A percentile compares a stretch with the other conserved stretches of the same genome.
Evolutionary conservation across 2,888 invertebrate genomes (phyloP).

Genomic region (Drosophila prostipennis): DNA sequence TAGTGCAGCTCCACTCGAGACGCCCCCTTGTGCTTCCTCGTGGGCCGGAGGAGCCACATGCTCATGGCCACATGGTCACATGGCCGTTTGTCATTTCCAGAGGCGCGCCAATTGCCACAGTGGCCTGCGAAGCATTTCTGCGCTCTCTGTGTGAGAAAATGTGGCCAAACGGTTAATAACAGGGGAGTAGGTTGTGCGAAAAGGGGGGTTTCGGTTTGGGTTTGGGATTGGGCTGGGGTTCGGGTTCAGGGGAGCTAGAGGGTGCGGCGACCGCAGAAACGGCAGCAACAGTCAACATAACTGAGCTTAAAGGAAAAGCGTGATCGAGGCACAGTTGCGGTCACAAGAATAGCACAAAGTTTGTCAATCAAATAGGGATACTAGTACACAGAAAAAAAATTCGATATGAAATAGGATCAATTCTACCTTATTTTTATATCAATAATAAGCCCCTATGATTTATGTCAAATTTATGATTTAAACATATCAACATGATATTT

Average conservation of each 20-base stretch:
- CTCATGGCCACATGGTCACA: slow-evolving; percentile 21
- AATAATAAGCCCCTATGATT: no score
- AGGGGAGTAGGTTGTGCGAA: slow-evolving; percentile 39
- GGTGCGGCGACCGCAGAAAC: slow-evolving; percentile 41
- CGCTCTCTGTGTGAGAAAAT: slow-evolving; percentile 69
- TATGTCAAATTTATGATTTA: no score
- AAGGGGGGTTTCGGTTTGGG: background rate
- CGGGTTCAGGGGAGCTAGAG: slow-evolving; percentile 23
- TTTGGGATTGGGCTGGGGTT: no score
- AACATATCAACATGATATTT: no score
- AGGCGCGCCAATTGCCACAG: slow-evolving; percentile 71
- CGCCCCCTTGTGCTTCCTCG: slow-evolving; percentile 28
- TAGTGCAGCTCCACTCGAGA: slow-evolving; percentile 32
- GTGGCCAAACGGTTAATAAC: slow-evolving; percentile 70
- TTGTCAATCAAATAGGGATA: background rate
- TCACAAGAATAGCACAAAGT: slow-evolving; percentile 1
- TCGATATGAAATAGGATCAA: no score
- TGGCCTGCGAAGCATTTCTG: slow-evolving; percentile 51
- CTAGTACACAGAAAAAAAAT: no score
- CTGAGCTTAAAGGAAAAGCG: slow-evolving; percentile 62
- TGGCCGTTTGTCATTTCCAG: slow-evolving; percentile 66
- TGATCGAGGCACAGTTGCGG: slow-evolving; percentile 6
- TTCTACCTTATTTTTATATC: no score
- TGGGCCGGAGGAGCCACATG: slow-evolving; percentile 18
- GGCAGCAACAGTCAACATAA: slow-evolving; percentile 48